These are phyloP conservation scores for Synergus laeviventris DNA, from an alignment of 2,888 invertebrate species.

Conservation along the genomic window DNA sequence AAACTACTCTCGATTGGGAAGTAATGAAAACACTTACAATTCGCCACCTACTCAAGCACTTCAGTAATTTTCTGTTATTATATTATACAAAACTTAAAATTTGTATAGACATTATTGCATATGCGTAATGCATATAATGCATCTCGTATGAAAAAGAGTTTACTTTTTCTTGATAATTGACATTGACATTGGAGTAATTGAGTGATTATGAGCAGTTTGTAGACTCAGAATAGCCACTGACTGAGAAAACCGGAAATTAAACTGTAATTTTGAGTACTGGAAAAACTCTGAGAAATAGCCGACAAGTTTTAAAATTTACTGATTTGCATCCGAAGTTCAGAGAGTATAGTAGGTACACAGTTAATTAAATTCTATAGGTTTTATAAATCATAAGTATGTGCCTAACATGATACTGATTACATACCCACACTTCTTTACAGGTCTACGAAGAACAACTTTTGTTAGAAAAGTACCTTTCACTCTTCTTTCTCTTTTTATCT, in stretches of 20 bases:
- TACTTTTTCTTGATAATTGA: not conserved
- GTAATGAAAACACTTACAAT: not conserved
- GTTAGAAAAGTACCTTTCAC: conserved; percentile 53
- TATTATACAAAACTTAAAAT: too few relatives aligned
- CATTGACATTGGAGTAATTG: not conserved
- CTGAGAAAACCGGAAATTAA: too few relatives aligned
- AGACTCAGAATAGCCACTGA: too few relatives aligned
- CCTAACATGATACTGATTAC: conserved; percentile 7
- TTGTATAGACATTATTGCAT: not conserved
- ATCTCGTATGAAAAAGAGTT: not conserved
- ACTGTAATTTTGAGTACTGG: too few relatives aligned
- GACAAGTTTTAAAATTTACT: not conserved
- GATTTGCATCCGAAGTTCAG: not conserved
- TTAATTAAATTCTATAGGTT: conserved; percentile 12
- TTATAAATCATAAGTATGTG: conserved; percentile 28
- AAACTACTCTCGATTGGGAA: too few relatives aligned
- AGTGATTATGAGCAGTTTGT: not conserved
- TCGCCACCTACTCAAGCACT: not conserved
- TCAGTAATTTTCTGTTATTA: too few relatives aligned
- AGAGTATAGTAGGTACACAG: conserved; percentile 6
- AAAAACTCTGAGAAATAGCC: not conserved
- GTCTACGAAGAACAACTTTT: conserved; percentile 44
- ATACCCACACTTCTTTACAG: conserved; percentile 42
- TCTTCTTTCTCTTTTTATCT: conserved; percentile 37
- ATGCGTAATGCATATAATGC: too few relatives aligned